Evolutionary conservation across 92 coral and sea anemone species (phyloP).

Genomic region (Paragorgia papillata): DNA sequence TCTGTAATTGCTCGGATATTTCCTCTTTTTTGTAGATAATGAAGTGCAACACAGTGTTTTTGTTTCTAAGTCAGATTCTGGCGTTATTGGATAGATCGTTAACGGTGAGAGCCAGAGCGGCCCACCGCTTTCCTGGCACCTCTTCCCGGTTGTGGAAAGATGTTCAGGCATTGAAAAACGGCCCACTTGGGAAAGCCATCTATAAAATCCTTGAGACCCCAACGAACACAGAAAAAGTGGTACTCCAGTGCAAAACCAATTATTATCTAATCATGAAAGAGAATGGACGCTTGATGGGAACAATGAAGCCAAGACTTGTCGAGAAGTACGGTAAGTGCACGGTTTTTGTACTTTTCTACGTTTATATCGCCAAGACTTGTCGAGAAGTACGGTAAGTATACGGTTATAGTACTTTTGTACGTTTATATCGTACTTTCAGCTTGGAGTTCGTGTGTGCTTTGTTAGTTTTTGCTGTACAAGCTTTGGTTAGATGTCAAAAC

Average conservation of each 20-base stretch:
- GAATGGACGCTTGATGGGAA: not conserved
- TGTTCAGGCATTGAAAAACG: not conserved
- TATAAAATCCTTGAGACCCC: not conserved
- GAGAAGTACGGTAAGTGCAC: slow-evolving; percentile 21
- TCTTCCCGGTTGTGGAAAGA: not conserved
- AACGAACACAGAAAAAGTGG: slow-evolving; percentile 24
- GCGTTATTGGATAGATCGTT: not conserved
- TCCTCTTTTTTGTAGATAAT: not conserved
- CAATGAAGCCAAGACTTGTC: not conserved
- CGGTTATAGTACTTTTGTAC: too few relatives aligned
- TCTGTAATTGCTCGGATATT: too few relatives aligned
- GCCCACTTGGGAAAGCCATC: not conserved
- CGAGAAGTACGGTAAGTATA: slow-evolving; percentile 24
- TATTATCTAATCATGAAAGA: not conserved
- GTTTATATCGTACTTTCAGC: too few relatives aligned
- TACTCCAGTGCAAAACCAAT: slow-evolving; percentile 8
- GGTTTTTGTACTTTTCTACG: too few relatives aligned
- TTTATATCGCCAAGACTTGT: not conserved
- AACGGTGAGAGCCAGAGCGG: not conserved
- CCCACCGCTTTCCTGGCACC: not conserved
- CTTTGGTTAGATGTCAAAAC: too few relatives aligned
- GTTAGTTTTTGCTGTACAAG: too few relatives aligned
- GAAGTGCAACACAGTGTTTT: not conserved
- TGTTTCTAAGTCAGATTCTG: not conserved
- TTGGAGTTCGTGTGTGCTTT: too few relatives aligned